Evolutionary conservation across 2,113 vertebrate genomes (phyloP), one percentile per base, ranked within the genome.

Genomic region (Conger conger): DNA sequence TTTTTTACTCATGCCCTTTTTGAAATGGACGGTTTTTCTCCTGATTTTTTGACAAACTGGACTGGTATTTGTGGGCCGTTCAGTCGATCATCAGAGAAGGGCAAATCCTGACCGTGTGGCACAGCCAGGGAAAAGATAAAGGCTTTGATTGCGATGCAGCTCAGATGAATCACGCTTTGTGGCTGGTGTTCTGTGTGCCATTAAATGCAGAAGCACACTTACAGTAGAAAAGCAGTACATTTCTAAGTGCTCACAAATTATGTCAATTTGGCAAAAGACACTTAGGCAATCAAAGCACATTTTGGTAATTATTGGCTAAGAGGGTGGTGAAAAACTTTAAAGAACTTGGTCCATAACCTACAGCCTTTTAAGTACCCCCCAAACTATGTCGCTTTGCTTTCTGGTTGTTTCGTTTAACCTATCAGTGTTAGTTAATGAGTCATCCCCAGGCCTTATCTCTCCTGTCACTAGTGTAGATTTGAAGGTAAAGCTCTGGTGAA

Each of bases 271-370:
- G 84, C 6, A 82, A 82, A 18, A 50, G 60, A 80, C 84, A 86
- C 84, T 84, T 86, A 63, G n/a, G 33, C 80, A 82, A 63, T 84
- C 83, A 63, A n/a, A 38, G 76, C 45, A 54, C 78, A 83, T 37
- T 38, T 76, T 63, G 82, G 80, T 68, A 83, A 87, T 87, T 90
- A 86, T 84, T 37, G 54, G 63, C 84, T 83, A 85, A 83, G 79
- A 50, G 30, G 78, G 81, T 20, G 76, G 54, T 79, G 63, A n/a
- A 35, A 80, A 17, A 73, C 40, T 82, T 17, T 76, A 80, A 76
- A 82, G 45, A 57, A 82, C 50, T 53, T 86, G 6, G 68, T 73
- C 9, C 68, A 73, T 17, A 40, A 38, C 6, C 17, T 17, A 20
- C 36, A 27, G 18, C 37, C 38, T 9, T n/a, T 27, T 42, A 23